Conservation (phyloP, 2,888 invertebrate species). For the Sinhomidia bicolor region DNA sequence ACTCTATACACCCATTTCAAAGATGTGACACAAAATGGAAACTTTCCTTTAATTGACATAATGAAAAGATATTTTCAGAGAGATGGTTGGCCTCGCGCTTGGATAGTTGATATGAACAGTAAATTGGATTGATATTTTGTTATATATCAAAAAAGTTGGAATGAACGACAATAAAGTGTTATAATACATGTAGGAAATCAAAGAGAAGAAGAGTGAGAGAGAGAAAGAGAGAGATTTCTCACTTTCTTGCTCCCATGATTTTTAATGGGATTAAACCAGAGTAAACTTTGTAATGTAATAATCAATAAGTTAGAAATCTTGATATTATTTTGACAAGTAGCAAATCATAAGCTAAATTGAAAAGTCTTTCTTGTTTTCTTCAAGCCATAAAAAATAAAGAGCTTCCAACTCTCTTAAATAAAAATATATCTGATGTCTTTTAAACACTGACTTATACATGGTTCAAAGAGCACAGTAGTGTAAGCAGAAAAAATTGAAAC, state of each 20-base stretch:
- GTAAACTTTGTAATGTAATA: constrained; percentile 37
- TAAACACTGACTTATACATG: neutral
- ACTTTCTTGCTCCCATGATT: constrained; percentile 43
- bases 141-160: neutral
- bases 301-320: constrained; percentile 45
- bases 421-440: too few species aligned
- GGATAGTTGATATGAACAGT: too few species aligned
- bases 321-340: constrained; percentile 25
- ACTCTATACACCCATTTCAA: neutral
- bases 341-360: constrained; percentile 23
- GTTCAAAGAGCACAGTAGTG: neutral
- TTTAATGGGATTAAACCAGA: constrained; percentile 50
- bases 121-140: too few species aligned
- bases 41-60: constrained; percentile 7
- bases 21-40: constrained; percentile 5
- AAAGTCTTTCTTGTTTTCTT: constrained; percentile 4
- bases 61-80: neutral
- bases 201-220: too few species aligned
- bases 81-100: too few species aligned
- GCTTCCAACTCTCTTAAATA: too few species aligned
- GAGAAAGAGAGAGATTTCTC: constrained; percentile 4
- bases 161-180: neutral
- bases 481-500: constrained; percentile 26
- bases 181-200: neutral
- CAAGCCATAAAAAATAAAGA: constrained; percentile 13